Evolutionary conservation across 2,888 invertebrate species (phyloP).

Genomic region (Limnephilus auricula): DNA sequence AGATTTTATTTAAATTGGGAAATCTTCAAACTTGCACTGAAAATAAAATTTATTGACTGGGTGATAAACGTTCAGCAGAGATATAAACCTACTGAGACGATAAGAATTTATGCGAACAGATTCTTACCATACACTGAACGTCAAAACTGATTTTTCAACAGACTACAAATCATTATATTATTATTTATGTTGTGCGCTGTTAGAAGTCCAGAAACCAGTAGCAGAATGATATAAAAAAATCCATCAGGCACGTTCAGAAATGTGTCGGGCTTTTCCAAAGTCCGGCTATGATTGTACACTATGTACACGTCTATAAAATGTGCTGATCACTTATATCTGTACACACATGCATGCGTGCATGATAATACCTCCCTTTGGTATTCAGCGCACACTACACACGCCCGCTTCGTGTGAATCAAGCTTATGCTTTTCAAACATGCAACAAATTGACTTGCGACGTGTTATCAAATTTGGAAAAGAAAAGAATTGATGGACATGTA

Average conservation of each 20-base stretch:
- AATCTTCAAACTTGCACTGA: background rate
- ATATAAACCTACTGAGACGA: background rate
- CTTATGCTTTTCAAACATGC: constrained; percentile 8
- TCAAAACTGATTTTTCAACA: background rate
- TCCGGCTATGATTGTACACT: constrained; percentile 24
- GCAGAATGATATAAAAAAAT: constrained; percentile 2
- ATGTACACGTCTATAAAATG: constrained; percentile 11
- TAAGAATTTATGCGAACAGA: background rate
- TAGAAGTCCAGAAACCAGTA: background rate
- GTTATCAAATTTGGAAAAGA: background rate
- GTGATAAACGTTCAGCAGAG: background rate
- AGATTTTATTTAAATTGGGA: background rate
- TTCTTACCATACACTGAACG: background rate
- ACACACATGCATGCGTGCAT: background rate
- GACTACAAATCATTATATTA: background rate
- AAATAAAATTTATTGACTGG: background rate
- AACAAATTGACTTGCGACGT: constrained; percentile 16
- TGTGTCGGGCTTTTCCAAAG: constrained; percentile 30
- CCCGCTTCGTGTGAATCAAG: constrained; percentile 7
- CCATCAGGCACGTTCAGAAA: constrained; percentile 12
- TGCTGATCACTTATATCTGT: constrained; percentile 7
- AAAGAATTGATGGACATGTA: background rate
- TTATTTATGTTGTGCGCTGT: background rate
- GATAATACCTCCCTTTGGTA: background rate
- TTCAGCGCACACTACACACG: background rate